Conservation (phyloP, 2,797 vertebrate species). For the Cyclura pinguis region DNA sequence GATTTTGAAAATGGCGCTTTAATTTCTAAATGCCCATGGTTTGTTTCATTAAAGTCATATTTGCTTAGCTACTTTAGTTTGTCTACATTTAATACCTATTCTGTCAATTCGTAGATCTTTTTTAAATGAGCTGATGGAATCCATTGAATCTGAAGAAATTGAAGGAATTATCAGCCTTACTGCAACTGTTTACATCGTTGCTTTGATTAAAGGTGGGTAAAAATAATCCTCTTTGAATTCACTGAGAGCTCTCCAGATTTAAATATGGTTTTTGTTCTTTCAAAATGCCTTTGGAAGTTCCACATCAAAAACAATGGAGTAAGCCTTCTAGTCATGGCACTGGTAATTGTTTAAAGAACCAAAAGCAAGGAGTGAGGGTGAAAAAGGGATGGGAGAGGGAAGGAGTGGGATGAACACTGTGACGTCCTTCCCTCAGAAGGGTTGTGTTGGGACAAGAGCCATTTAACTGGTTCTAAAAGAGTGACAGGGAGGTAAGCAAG, state of each 20-base stretch:
- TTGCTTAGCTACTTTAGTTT: not conserved
- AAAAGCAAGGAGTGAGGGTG: not conserved
- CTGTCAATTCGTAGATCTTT: constrained; percentile 82
- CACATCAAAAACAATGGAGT: not conserved
- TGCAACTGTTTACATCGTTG: constrained; percentile 84
- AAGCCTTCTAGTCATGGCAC: not conserved
- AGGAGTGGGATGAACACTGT: not conserved
- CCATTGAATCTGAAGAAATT: constrained; percentile 84
- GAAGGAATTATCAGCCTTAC: constrained; percentile 85
- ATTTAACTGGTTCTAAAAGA: not conserved
- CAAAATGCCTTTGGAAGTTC: not conserved
- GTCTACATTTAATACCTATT: constrained; percentile 1
- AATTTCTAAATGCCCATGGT: not conserved
- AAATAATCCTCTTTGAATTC: constrained; percentile 9
- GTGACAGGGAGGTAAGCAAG: not conserved
- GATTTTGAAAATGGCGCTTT: not conserved
- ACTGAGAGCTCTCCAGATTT: not conserved
- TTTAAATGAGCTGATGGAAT: constrained; percentile 84
- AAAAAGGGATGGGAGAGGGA: not conserved
- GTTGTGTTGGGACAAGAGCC: not conserved
- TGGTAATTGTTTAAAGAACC: not conserved
- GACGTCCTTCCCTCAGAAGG: not conserved
- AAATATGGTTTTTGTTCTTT: not conserved
- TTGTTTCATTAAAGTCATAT: not conserved
- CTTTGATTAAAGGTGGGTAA: constrained; percentile 86